Evolutionary conservation across 1,140 invertebrate genomes (phyloP).

Genomic region (Bombus balteatus): DNA sequence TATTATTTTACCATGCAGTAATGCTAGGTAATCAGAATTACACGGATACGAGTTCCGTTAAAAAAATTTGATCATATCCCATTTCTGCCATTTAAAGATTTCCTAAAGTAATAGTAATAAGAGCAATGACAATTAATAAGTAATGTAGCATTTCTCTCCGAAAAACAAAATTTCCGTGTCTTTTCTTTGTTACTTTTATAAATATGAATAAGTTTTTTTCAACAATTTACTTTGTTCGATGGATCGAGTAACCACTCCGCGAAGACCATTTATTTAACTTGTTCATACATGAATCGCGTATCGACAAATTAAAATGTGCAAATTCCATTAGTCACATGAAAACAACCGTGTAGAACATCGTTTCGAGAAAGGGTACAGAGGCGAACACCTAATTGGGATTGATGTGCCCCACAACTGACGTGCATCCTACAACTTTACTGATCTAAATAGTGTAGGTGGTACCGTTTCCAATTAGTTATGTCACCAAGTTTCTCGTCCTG

Average conservation of each 20-base stretch:
- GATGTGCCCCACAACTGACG: slow-evolving; percentile 9
- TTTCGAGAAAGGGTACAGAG: not conserved
- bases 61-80: too few species aligned
- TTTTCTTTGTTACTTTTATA: not conserved
- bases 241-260: not conserved
- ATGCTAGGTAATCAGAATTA: too few species aligned
- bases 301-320: not conserved
- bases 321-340: not conserved
- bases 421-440: slow-evolving; percentile 61
- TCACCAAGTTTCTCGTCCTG: slow-evolving; percentile 64
- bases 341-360: slow-evolving; percentile 14
- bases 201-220: not conserved
- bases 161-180: not conserved
- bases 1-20: not conserved
- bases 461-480: slow-evolving; percentile 68
- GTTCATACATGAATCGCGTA: not conserved
- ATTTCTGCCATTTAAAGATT: too few species aligned
- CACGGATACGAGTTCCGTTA: too few species aligned
- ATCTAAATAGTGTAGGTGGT: slow-evolving; percentile 59
- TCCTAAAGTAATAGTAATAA: not conserved
- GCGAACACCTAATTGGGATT: slow-evolving; percentile 23
- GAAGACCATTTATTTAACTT: not conserved
- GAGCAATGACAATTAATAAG: not conserved
- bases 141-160: not conserved
- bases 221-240: not conserved